phyloP scores from a whole-genome alignment of 2,888 invertebrate species.

The Microplitis manilae region DNA sequence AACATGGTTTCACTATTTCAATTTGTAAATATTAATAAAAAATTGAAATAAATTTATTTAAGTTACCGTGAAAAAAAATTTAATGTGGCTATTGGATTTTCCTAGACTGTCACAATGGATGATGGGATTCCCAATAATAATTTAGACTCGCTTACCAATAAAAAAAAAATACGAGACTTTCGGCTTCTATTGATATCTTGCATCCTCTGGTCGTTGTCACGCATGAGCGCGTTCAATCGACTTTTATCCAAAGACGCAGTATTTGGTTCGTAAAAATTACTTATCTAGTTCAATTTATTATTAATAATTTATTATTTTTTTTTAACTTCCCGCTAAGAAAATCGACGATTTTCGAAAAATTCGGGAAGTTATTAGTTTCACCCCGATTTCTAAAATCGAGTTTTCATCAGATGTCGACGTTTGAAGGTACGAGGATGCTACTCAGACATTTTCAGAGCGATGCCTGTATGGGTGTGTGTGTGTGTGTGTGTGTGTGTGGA shows the following conservation, averaged over 20 bases:
- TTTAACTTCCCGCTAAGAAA: no score
- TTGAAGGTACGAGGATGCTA: no score
- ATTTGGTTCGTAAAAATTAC: conserved; percentile 63
- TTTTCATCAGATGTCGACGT: no score
- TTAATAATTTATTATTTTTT: no score
- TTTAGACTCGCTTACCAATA: conserved; percentile 62
- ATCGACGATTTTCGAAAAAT: no score
- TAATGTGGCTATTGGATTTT: background rate
- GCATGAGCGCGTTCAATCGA: conserved; percentile 65
- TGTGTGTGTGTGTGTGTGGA: no score
- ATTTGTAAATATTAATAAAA: background rate
- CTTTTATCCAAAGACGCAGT: conserved; percentile 53
- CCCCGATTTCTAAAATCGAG: no score
- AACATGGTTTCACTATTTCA: background rate
- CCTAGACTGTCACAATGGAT: background rate
- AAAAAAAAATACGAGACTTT: conserved; percentile 64
- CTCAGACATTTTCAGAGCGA: no score
- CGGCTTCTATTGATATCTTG: conserved; percentile 18
- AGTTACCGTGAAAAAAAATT: background rate
- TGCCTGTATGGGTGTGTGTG: no score
- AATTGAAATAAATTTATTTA: background rate
- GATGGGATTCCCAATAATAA: conserved; percentile 58
- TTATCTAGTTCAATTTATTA: conserved; percentile 34
- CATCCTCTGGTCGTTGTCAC: conserved; percentile 50
- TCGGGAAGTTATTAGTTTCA: no score